Evolutionary conservation across 1,140 invertebrate genomes (phyloP).

Genomic region (Drosophila lowei): DNA sequence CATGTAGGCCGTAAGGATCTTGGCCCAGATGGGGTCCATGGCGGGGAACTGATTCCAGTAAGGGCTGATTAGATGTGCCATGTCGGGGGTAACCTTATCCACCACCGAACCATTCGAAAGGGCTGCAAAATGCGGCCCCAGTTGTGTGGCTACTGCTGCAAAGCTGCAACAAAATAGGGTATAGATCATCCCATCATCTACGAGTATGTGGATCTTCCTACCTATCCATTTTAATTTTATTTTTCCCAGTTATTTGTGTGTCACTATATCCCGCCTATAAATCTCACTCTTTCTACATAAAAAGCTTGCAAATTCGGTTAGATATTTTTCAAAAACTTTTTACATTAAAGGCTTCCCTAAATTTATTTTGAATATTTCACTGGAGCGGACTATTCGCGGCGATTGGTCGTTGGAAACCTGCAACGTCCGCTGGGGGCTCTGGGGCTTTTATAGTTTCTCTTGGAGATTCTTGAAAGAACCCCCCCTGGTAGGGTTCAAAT

Average conservation of each 20-base stretch:
- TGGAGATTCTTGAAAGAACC: background rate
- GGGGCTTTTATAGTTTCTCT: constrained; percentile 69
- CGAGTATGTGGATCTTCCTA: constrained; percentile 17
- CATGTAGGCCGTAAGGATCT: constrained; percentile 76
- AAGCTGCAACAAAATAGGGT: constrained; percentile 49
- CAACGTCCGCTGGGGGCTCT: constrained; percentile 35
- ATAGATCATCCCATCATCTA: background rate
- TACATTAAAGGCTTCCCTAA: constrained; percentile 60
- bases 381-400: constrained; percentile 81
- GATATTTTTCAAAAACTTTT: constrained; percentile 72
- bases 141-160: constrained; percentile 59
- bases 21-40: constrained; percentile 89
- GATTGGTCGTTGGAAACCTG: constrained; percentile 75
- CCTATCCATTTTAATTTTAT: constrained; percentile 69
- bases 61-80: constrained; percentile 88
- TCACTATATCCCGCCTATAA: constrained; percentile 69
- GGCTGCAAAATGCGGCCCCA: constrained; percentile 79
- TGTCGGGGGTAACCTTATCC: constrained; percentile 86
- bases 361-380: constrained; percentile 70
- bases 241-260: constrained; percentile 21
- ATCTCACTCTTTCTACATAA: constrained; percentile 61
- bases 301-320: constrained; percentile 67
- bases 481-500: constrained; percentile 39
- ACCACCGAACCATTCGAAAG: constrained; percentile 80
- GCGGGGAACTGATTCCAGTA: constrained; percentile 91